Conservation (phyloP, 2,113 vertebrate genomes). For the Tachycineta bicolor region DNA sequence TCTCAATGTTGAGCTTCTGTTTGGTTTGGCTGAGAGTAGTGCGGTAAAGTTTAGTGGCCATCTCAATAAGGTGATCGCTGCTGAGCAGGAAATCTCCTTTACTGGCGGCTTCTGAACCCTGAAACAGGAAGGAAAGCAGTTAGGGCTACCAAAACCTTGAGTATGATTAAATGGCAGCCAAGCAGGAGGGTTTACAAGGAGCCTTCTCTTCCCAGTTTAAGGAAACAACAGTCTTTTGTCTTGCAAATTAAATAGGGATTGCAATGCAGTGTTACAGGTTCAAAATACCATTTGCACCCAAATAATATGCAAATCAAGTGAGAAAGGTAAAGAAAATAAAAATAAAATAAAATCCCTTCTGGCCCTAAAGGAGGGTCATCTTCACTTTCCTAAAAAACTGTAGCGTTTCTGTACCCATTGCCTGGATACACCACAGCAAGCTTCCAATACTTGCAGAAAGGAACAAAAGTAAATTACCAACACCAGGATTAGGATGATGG, state of each 20-base stretch:
- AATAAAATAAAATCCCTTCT: neutral
- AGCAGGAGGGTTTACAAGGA: neutral
- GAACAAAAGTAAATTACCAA: neutral
- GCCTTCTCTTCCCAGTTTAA: neutral
- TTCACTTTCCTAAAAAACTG: neutral
- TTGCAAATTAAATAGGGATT: neutral
- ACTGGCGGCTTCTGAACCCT: constrained; percentile 90
- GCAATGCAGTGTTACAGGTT: neutral
- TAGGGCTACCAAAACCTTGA: neutral
- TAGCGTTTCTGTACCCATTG: neutral
- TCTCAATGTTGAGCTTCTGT: constrained; percentile 89
- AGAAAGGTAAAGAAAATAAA: neutral
- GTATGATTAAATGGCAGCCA: neutral
- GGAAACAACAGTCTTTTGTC: neutral
- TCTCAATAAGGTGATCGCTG: constrained; percentile 95
- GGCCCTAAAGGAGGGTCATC: neutral
- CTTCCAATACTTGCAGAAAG: neutral
- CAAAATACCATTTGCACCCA: neutral
- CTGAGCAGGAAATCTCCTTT: constrained; percentile 98
- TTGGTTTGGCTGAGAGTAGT: constrained; percentile 82
- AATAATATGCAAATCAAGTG: neutral
- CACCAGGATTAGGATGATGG: neutral
- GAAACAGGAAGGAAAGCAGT: neutral
- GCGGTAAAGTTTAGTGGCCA: constrained; percentile 95
- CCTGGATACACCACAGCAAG: neutral